A percentile compares a stretch with the other conserved stretches of the same genome.
phyloP scores from a whole-genome alignment of 1,140 invertebrate species.

The Diachasmimorpha longicaudata region DNA sequence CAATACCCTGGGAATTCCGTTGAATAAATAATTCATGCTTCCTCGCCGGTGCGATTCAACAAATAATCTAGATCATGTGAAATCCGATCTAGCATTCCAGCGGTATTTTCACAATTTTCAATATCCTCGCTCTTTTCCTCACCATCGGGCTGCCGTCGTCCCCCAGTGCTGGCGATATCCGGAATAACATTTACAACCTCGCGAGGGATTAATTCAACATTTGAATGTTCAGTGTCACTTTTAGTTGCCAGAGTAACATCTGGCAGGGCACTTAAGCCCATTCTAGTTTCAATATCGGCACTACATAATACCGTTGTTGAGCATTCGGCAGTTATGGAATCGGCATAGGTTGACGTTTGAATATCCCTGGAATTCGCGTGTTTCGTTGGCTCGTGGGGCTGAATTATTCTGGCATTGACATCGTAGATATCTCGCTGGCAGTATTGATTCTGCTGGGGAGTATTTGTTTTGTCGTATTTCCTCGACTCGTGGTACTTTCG shows the following conservation, averaged over 20 bases:
- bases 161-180: conserved; percentile 56
- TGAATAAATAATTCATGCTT: conserved; percentile 25
- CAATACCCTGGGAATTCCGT: too few species aligned
- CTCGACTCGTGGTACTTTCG: conserved; percentile 52
- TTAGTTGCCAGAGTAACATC: conserved; percentile 57
- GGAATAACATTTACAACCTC: conserved; percentile 48
- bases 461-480: background rate
- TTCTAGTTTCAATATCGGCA: conserved; percentile 54
- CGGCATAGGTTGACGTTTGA: background rate
- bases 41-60: conserved; percentile 65
- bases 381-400: background rate
- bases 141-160: conserved; percentile 57
- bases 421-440: conserved; percentile 14
- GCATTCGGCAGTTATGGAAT: conserved; percentile 29
- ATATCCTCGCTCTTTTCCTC: conserved; percentile 54
- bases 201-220: conserved; percentile 25
- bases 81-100: conserved; percentile 74
- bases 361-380: conserved; percentile 13
- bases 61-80: conserved; percentile 78
- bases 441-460: conserved; percentile 4
- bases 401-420: background rate
- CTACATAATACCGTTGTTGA: conserved; percentile 49
- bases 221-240: conserved; percentile 20
- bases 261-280: conserved; percentile 46
- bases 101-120: conserved; percentile 41